These are phyloP conservation scores for Cantharis rustica DNA, from an alignment of 2,888 invertebrate species.

Conservation along the genomic window DNA sequence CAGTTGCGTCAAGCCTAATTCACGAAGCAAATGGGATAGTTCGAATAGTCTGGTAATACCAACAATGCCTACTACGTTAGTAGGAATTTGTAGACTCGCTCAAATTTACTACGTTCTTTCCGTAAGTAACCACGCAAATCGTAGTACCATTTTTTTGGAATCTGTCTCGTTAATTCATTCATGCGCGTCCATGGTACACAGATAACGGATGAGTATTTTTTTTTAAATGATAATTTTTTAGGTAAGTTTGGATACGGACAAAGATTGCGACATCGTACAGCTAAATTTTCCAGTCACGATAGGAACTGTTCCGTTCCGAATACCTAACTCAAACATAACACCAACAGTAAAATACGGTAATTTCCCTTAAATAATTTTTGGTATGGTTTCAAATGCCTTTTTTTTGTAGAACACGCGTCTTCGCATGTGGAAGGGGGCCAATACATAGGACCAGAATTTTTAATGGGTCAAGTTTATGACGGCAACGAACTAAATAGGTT, in stretches of 20 bases:
- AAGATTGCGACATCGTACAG: conserved; percentile 71
- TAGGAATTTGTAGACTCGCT: conserved; percentile 70
- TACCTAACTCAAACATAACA: conserved; percentile 66
- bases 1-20: conserved; percentile 65
- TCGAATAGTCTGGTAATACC: conserved; percentile 70
- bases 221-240: no score
- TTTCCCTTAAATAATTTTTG: neutral
- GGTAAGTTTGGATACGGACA: conserved; percentile 73
- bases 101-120: conserved; percentile 73
- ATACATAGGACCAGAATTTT: conserved; percentile 78
- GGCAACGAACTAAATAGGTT: conserved; percentile 57
- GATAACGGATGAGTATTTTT: no score
- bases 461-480: conserved; percentile 78
- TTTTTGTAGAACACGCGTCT: conserved; percentile 66
- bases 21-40: conserved; percentile 69
- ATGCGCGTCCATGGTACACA: no score
- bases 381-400: neutral
- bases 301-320: conserved; percentile 73
- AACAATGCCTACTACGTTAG: conserved; percentile 74
- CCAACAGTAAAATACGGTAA: conserved; percentile 69
- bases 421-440: conserved; percentile 77
- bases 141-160: no score
- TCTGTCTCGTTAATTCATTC: no score
- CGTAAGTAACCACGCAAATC: conserved; percentile 54
- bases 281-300: conserved; percentile 77